Conservation (phyloP, 2,888 invertebrate species). For the Netelia inedita region DNA sequence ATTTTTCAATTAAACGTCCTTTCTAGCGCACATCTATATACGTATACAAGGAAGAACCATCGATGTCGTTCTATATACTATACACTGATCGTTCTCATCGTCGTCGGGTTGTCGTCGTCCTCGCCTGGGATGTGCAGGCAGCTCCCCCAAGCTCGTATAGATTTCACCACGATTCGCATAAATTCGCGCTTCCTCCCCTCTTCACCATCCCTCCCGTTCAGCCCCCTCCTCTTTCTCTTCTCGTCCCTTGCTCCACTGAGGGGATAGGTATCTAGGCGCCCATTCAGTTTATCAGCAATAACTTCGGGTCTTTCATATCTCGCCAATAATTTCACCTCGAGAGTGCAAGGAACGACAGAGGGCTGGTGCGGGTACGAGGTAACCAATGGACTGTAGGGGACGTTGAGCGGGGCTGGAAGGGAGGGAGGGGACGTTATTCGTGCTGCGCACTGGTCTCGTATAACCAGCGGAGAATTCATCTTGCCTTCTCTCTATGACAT, state of each 20-base stretch:
- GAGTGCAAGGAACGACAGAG: slow-evolving; percentile 67
- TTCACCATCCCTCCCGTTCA: slow-evolving; percentile 1
- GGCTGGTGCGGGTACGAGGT: slow-evolving; percentile 37
- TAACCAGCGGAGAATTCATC: slow-evolving; percentile 57
- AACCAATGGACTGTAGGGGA: slow-evolving; percentile 66
- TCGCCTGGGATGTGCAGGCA: slow-evolving; percentile 24
- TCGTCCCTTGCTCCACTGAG: slow-evolving; percentile 9
- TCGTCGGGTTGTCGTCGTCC: slow-evolving; percentile 52
- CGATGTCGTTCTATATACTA: slow-evolving; percentile 40
- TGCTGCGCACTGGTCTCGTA: slow-evolving; percentile 25
- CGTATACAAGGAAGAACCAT: slow-evolving; percentile 33
- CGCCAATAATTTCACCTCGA: slow-evolving; percentile 81
- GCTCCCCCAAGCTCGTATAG: slow-evolving; percentile 54
- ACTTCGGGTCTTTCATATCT: slow-evolving; percentile 82
- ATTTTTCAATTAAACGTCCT: slow-evolving; percentile 69
- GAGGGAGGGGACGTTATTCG: slow-evolving; percentile 48
- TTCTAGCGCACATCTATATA: slow-evolving; percentile 14
- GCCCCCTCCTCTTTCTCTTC: neutral
- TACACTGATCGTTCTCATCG: slow-evolving; percentile 46
- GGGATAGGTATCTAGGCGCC: slow-evolving; percentile 68
- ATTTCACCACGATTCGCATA: slow-evolving; percentile 68
- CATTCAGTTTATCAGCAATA: slow-evolving; percentile 82
- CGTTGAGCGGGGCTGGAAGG: slow-evolving; percentile 41
- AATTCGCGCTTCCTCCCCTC: slow-evolving; percentile 63
- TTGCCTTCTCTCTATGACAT: slow-evolving; percentile 29